Percentiles rank a stretch among this genome's conserved stretches.
phyloP scores from a whole-genome alignment of 35 echinoderm and acorn worm species.

The Apostichopus parvimensis region DNA sequence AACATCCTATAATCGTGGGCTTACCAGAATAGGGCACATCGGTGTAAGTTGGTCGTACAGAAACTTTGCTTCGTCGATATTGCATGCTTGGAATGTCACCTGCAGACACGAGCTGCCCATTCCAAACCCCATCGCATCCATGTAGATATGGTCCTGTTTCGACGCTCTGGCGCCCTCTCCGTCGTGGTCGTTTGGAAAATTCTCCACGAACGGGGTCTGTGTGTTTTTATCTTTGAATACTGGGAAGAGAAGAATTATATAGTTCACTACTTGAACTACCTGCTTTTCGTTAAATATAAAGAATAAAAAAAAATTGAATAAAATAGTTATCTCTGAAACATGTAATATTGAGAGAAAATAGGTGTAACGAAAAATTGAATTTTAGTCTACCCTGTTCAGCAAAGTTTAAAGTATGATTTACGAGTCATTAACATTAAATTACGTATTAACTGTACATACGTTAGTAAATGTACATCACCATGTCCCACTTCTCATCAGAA shows the following conservation, averaged over 20 bases:
- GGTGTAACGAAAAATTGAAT: no score
- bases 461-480: no score
- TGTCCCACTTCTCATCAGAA: no score
- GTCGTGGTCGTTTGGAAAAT: conserved; percentile 75
- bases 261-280: no score
- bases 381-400: no score
- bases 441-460: no score
- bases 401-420: no score
- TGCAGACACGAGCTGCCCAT: conserved; percentile 92
- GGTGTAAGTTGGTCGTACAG: conserved; percentile 95
- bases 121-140: conserved; percentile 98
- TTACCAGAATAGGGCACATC: conserved; percentile 87
- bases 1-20: neutral
- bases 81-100: conserved; percentile 96
- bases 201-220: conserved; percentile 84
- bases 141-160: conserved; percentile 90
- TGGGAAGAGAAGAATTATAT: neutral
- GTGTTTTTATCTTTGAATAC: conserved; percentile 99
- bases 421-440: no score
- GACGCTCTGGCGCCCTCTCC: conserved; percentile 78
- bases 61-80: conserved; percentile 80
- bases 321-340: no score
- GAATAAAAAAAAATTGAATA: no score
- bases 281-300: no score
- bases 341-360: no score